Base-by-base conservation (phyloP, 1,140 invertebrate genomes). In the Scaptomyza montana region DNA sequence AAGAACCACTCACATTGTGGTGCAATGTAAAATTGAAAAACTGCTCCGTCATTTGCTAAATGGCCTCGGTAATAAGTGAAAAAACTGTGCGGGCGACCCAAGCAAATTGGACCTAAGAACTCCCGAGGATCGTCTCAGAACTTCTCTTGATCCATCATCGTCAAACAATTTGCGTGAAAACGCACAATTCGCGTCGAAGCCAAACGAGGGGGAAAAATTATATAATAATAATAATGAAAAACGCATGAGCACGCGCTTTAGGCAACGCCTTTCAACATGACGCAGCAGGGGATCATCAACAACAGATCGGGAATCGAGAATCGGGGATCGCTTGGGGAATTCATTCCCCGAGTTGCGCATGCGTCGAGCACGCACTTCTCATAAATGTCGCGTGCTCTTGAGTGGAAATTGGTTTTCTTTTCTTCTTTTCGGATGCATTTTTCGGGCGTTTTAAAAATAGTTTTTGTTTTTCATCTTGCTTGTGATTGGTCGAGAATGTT, bases 11-110 rank as follows among this genome's bases (percentile, higher is more conserved):
- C 10, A 71, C 16, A 75, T 41, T 64, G n/a, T 25, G 45, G 47
- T 60, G 13, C 10, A 33, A 57, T 28, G 28, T 47, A 9, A 30
- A 45, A 13, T 39, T 59, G 51, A 76, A 73, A 82, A 89, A 81
- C 61, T 90, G 86, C 81, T 86, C 78, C 73, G 85, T 90, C 86
- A 90, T 80, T 50, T 57, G 71, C 78, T 89, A 90, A 89, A 86
- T 78, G 80, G 33, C 41, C 61, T 36, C 55, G 56, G 50, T 72
- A 74, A 78, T 71, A 66, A 55, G 46, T 59, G 45, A 66, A 76
- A 56, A 49, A 51, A 73, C 57, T 76, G 82, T 87, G 82, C 72
- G 78, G 82, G 82, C 60, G 74, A 67, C 69, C 82, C 82, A 67
- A 78, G 71, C 82, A 86, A 86, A 86, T 86, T 86, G 76, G 12